Percentiles rank a stretch among this genome's conserved stretches.
These are phyloP conservation scores for Turdus rufiventris DNA, from an alignment of 2,113 vertebrate species.

Conservation along the genomic window DNA sequence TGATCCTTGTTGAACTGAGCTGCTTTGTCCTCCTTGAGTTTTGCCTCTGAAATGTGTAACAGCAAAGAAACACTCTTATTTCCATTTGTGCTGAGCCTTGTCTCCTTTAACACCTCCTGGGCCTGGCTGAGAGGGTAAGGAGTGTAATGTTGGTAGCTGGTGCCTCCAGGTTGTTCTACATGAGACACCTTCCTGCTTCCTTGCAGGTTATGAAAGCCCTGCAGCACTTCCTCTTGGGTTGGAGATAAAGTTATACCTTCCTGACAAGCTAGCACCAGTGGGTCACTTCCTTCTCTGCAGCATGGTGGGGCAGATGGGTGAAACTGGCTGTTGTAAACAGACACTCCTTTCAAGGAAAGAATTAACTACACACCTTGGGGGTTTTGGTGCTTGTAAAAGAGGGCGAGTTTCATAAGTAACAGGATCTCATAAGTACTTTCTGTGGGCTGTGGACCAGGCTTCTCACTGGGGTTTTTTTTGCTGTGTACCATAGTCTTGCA, in stretches of 20 bases:
- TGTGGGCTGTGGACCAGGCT: not conserved
- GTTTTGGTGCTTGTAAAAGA: not conserved
- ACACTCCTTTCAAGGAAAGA: not conserved
- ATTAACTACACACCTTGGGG: not conserved
- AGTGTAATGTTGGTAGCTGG: not conserved
- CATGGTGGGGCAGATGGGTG: not conserved
- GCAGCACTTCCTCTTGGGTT: not conserved
- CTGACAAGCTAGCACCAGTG: not conserved
- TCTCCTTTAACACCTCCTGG: not conserved
- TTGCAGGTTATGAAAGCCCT: not conserved
- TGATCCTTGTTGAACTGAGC: not conserved
- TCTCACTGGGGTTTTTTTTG: not conserved
- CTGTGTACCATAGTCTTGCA: not conserved
- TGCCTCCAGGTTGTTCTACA: not conserved
- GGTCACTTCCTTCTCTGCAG: not conserved
- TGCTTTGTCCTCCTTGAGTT: not conserved
- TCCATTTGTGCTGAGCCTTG: not conserved
- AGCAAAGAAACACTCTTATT: not conserved
- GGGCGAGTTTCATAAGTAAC: not conserved
- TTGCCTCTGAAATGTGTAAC: not conserved
- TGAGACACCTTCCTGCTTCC: not conserved
- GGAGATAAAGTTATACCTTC: not conserved
- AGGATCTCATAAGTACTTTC: not conserved
- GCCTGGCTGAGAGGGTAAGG: not conserved
- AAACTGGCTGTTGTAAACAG: not conserved